Base-by-base conservation (phyloP, 2,113 vertebrate species). In the Nothoprocta perdicaria region DNA sequence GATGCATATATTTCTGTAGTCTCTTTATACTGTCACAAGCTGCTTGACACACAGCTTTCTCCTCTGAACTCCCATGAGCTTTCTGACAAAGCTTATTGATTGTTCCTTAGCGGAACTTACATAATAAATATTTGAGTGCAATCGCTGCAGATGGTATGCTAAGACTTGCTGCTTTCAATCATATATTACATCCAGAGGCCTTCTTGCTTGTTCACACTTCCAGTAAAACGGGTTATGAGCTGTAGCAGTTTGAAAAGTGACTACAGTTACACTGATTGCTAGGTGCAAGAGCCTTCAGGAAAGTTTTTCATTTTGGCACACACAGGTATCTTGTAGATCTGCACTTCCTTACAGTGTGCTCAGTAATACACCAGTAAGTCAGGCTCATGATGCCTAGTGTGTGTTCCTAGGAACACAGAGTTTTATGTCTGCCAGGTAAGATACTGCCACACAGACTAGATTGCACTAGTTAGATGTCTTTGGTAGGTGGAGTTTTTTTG, bases 11-110 rank as follows among this genome's bases (percentile, higher is more conserved):
- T 94, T 94, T 95, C 61, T 72, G 35, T 80, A 93, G 61, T 94
- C 71, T 92, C 78, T 95, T 93, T 89, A 55, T 86, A 83, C 57
- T 95, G 81, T 89, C 81, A 89, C 63, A 85, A 85, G 62, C 86
- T 87, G 75, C 72, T 89, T 94, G 89, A 90, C 91, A 87, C 61
- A 41, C 52, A 62, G 68, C 67, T 43, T 89, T 86, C 80, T 93
- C 80, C 50, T 89, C 84, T 90, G 86, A 85, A 90, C 80, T 93
- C 69, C 90, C 68, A 78, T 82, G 73, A 92, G 80, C 53, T 71
- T 45, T 77, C 67, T 93, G 84, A 88, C 92, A 95, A 92, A 90
- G 33, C 62, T 84, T 86, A 84, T 58, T 75, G 85, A 85, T 67
- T 89, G 93, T 90, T 96, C 76, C 55, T 38, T 74, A 80, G 86